Evolutionary conservation across 64 coral and sea anemone genomes (phyloP).

Genomic region (Stichodactyla helianthus): DNA sequence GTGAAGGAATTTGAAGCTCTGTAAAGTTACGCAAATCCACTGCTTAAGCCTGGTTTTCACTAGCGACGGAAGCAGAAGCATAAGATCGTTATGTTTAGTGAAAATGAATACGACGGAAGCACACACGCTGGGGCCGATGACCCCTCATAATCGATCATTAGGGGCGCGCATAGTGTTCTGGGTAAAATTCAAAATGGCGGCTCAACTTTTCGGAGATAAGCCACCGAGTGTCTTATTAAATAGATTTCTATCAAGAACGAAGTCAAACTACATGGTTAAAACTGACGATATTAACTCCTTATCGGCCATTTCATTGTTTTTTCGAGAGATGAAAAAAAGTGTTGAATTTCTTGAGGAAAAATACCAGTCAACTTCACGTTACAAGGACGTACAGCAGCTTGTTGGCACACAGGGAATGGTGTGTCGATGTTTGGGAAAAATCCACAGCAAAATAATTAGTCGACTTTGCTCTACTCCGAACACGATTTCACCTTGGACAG

Average conservation of each 20-base stretch:
- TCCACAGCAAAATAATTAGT: slow-evolving; percentile 18
- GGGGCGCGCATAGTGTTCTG: neutral
- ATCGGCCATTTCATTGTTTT: slow-evolving; percentile 8
- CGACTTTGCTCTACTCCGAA: slow-evolving; percentile 21
- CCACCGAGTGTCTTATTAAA: neutral
- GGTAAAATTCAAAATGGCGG: slow-evolving; percentile 38
- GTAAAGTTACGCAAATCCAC: too few relatives aligned
- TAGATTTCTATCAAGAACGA: slow-evolving; percentile 8
- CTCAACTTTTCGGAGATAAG: neutral
- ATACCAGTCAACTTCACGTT: neutral
- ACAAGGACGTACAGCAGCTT: slow-evolving; percentile 32
- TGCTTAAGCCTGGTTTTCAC: too few relatives aligned
- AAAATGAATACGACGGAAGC: too few relatives aligned
- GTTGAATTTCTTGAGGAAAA: slow-evolving; percentile 32
- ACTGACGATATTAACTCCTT: neutral
- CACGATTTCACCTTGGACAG: slow-evolving; percentile 19
- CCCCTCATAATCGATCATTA: too few relatives aligned
- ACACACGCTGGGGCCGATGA: too few relatives aligned
- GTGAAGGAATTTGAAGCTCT: too few relatives aligned
- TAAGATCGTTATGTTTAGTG: too few relatives aligned
- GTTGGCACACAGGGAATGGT: slow-evolving; percentile 11
- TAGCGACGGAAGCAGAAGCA: too few relatives aligned
- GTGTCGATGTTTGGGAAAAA: slow-evolving; percentile 5
- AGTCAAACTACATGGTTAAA: slow-evolving; percentile 1
- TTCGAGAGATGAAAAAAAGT: neutral